A percentile compares a stretch with the other conserved stretches of the same genome.
These are phyloP conservation scores for Meteorus colon DNA, from an alignment of 2,888 invertebrate genomes.

Conservation along the genomic window DNA sequence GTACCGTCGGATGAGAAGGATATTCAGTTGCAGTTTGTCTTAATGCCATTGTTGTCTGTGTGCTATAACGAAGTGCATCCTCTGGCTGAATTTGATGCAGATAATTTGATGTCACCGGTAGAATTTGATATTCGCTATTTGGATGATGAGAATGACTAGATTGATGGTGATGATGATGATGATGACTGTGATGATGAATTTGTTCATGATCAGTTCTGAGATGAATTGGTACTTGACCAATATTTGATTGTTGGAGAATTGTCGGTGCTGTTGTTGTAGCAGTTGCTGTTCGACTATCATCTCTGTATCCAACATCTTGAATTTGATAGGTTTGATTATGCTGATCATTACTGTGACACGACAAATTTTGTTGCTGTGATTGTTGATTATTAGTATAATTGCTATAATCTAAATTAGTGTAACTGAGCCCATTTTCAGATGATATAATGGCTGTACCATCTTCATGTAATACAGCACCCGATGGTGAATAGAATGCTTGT, in stretches of 20 bases:
- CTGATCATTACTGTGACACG: conserved; percentile 59
- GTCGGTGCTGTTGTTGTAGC: conserved; percentile 35
- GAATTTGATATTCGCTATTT: conserved; percentile 32
- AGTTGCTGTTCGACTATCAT: conserved; percentile 44
- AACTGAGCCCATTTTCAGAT: conserved; percentile 90
- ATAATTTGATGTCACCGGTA: conserved; percentile 23
- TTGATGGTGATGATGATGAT: conserved; percentile 74
- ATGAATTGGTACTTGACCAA: conserved; percentile 32
- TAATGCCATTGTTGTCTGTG: conserved; percentile 21
- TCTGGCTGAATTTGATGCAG: conserved; percentile 24
- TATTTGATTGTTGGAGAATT: conserved; percentile 60
- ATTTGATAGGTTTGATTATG: conserved; percentile 73
- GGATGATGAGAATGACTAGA: conserved; percentile 49
- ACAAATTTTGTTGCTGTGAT: conserved; percentile 60
- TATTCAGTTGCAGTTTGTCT: conserved; percentile 68
- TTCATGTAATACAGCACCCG: conserved; percentile 69
- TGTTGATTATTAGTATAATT: conserved; percentile 73
- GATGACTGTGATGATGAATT: conserved; percentile 67
- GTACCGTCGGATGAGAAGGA: conserved; percentile 64
- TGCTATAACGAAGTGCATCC: conserved; percentile 29
- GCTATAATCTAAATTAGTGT: conserved; percentile 90
- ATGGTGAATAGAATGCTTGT: conserved; percentile 66
- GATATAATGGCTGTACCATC: conserved; percentile 83
- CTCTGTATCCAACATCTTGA: conserved; percentile 60
- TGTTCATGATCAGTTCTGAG: conserved; percentile 60